Evolutionary conservation across 2,113 vertebrate species (phyloP).

Genomic region (Rhadina sibilatrix): DNA sequence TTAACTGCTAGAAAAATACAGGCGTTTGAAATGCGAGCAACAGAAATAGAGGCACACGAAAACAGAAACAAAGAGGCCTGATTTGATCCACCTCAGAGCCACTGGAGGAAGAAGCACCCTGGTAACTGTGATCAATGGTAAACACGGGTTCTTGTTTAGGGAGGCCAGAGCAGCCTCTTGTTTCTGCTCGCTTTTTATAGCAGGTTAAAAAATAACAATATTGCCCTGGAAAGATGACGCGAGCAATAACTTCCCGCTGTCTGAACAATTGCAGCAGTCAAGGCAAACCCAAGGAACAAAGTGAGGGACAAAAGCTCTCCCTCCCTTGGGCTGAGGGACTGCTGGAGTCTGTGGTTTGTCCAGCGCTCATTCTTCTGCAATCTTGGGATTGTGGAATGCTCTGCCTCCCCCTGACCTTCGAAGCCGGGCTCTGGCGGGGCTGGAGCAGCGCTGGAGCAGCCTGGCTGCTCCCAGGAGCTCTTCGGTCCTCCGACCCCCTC

Average conservation of each 20-base stretch:
- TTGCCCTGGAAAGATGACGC: neutral
- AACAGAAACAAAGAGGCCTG: neutral
- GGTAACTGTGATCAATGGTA: neutral
- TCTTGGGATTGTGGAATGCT: constrained; percentile 32
- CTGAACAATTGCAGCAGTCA: neutral
- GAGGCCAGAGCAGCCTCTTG: neutral
- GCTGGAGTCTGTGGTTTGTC: constrained; percentile 45
- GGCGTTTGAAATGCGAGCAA: constrained; percentile 51
- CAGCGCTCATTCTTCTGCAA: neutral
- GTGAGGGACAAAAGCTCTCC: neutral
- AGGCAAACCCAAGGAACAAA: neutral
- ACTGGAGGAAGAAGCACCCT: neutral
- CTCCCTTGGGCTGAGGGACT: neutral
- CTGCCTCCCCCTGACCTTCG: constrained; percentile 41
- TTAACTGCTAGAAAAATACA: constrained; percentile 66
- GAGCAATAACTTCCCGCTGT: neutral
- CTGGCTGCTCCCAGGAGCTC: neutral
- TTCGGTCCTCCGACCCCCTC: neutral
- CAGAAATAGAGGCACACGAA: constrained; percentile 7
- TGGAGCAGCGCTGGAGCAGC: neutral
- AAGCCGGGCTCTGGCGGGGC: neutral
- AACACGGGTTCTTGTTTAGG: neutral
- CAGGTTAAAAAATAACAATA: constrained; percentile 14
- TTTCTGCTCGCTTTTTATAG: neutral
- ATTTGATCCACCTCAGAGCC: neutral